Conservation (phyloP, 2,797 vertebrate species). For the Mergus octosetaceus region DNA sequence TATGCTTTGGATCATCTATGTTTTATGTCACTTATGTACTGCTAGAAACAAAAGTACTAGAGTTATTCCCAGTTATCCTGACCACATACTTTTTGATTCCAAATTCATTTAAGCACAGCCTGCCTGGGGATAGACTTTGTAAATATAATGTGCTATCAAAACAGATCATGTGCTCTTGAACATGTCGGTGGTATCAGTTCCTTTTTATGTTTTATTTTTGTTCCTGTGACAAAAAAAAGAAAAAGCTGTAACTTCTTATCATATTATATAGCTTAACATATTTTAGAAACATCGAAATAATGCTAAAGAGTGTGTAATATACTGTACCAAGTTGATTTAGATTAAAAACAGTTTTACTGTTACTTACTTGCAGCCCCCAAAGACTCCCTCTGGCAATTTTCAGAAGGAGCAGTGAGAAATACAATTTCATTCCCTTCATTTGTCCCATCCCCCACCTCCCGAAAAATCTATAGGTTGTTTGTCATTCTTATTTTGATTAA, state of each 20-base stretch:
- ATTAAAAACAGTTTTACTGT: neutral
- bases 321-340: neutral
- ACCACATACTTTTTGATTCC: neutral
- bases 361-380: neutral
- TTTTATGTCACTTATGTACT: neutral
- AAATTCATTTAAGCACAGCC: conserved; percentile 13
- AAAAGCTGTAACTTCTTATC: neutral
- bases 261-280: neutral
- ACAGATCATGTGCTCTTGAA: conserved; percentile 16
- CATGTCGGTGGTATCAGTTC: neutral
- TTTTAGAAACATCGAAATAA: conserved; percentile 17
- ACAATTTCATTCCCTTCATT: neutral
- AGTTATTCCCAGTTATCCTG: conserved; percentile 3
- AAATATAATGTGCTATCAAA: conserved; percentile 41
- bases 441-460: neutral
- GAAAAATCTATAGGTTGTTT: neutral
- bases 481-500: neutral
- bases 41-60: neutral
- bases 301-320: neutral
- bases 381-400: neutral
- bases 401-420: neutral
- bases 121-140: conserved; percentile 32
- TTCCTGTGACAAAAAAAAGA: neutral
- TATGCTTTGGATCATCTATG: neutral
- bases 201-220: neutral